These are phyloP conservation scores for Eptatretus burgeri DNA, from an alignment of 2,113 vertebrate species.

Conservation along the genomic window DNA sequence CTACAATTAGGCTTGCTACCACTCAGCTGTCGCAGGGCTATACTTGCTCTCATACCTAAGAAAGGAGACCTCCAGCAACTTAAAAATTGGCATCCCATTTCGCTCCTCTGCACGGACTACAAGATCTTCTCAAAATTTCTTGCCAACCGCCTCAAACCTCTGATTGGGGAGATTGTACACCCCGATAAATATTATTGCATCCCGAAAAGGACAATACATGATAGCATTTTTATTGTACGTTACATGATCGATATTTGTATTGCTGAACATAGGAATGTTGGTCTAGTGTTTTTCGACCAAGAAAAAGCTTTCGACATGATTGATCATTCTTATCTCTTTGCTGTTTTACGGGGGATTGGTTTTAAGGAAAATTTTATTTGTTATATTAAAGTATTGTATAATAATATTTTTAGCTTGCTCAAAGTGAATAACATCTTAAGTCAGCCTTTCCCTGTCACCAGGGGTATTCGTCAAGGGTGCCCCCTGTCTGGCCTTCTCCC, in stretches of 20 bases:
- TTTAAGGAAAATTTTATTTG: not conserved
- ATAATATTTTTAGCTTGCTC: not conserved
- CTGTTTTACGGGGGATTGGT: not conserved
- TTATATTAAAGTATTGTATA: not conserved
- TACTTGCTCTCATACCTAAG: not conserved
- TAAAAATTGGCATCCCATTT: not conserved
- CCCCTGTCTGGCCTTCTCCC: slow-evolving; percentile 1
- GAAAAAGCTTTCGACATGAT: not conserved
- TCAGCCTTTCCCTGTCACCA: slow-evolving; percentile 1
- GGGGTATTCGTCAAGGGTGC: slow-evolving; percentile 3
- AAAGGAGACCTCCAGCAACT: not conserved
- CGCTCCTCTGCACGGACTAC: slow-evolving; percentile 1
- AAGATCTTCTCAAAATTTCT: not conserved
- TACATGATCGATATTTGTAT: not conserved
- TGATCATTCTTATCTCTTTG: not conserved
- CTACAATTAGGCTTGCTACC: not conserved
- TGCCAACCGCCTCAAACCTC: slow-evolving; percentile 1
- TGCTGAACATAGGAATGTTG: not conserved
- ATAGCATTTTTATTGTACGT: not conserved
- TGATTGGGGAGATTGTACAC: slow-evolving; percentile 1
- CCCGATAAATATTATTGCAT: not conserved
- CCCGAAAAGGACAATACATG: not conserved
- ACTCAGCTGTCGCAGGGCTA: not conserved
- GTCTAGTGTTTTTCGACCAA: not conserved
- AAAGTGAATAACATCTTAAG: not conserved